Conservation (phyloP, 1,140 invertebrate genomes). For the Marisa cornuarietis region DNA sequence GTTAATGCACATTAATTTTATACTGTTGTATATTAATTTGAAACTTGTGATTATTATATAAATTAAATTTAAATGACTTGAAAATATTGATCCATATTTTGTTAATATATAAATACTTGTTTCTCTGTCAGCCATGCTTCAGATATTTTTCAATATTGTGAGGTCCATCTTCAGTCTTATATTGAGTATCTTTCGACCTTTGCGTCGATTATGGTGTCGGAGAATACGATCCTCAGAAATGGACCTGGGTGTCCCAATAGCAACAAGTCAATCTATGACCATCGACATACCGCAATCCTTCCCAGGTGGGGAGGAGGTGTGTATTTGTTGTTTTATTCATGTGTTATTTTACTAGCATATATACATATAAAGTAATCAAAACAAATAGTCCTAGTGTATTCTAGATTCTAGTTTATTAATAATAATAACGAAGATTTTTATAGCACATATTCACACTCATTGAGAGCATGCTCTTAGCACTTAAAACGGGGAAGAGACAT, state of each 20-base stretch:
- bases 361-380: neutral
- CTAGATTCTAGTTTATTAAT: no score
- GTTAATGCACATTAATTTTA: no score
- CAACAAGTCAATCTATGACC: slow-evolving; percentile 26
- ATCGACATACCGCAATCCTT: slow-evolving; percentile 25
- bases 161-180: slow-evolving; percentile 39
- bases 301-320: slow-evolving; percentile 2
- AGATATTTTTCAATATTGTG: slow-evolving; percentile 40
- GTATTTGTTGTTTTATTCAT: neutral
- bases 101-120: neutral
- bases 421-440: no score
- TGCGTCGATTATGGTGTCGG: slow-evolving; percentile 38
- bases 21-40: no score
- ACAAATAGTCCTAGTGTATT: no score
- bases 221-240: slow-evolving; percentile 31
- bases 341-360: neutral
- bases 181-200: slow-evolving; percentile 33
- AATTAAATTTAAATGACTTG: no score
- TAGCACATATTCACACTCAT: no score
- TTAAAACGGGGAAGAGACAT: no score
- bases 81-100: no score
- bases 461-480: no score
- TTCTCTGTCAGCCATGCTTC: slow-evolving; percentile 24
- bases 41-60: no score
- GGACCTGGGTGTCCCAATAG: slow-evolving; percentile 27